Base-by-base conservation (phyloP, 2,888 invertebrate species). In the Drosophila seclusa region DNA sequence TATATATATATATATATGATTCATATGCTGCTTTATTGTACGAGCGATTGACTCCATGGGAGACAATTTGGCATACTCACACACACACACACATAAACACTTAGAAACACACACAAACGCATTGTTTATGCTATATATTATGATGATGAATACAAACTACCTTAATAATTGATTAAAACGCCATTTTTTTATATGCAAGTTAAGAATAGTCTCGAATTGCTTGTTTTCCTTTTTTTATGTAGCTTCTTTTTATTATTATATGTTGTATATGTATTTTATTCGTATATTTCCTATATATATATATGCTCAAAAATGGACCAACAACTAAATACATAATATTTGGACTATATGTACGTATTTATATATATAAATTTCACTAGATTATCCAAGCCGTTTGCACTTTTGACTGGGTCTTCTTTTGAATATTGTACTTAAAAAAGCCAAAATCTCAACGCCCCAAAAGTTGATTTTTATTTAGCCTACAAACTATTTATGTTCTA, bases 291-390 rank as follows among this genome's bases (percentile, higher is more conserved):
- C 63, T 73, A 68, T 42, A 58, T 73, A 65, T 76, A 49, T 77
- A 72, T 89, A 70, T 80, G 82, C 64, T 87, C 57, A 72, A 76
- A 81, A 88, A 85, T 85, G 90, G 90, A 88, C 90, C 90, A 89
- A 89, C 90, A 87, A 83, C 89, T 83, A 90, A 89, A 86, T 90
- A 86, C 87, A 90, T 90, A 78, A 83, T 86, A 87, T 82, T 89
- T 84, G 76, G 67, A 83, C 87, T 83, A 70, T 58, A 62, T 67
- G 49, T 73, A 64, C 61, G 38, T 68, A 69, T 80, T 50, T 64
- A 66, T 80, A 32, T 80, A 32, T 32, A 68, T 73, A 83, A 78
- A 78, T 72, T 73, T 74, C 66, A 73, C 78, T 79, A 79, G 60
- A 61, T 61, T 50, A 58, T 57, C 59, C 50, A 62, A 68, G 68